Evolutionary conservation across 1,140 invertebrate genomes (phyloP), one percentile per base, ranked within the genome.

Genomic region (Zaprionus gabonicus): DNA sequence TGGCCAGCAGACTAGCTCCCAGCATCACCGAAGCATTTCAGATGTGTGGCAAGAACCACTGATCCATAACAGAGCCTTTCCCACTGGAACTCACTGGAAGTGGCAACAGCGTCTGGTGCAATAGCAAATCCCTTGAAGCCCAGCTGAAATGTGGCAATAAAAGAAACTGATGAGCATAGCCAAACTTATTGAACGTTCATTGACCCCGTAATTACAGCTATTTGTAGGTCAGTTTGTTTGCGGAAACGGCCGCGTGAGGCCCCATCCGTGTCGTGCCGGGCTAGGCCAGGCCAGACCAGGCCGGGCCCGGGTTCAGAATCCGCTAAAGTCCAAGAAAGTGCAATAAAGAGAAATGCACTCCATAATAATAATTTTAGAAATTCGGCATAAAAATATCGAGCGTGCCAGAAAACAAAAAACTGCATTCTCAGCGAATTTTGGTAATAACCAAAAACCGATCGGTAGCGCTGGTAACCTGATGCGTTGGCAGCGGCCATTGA

Each of bases 321-420:
- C 49, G 70, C 12, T 28, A 68, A 74, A 69, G 63, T 78, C 60
- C 75, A 74, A 65, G 44, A 66, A 79, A 79, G 65, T 86, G 82
- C 80, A 86, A 27, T 55, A 55, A 64, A 69, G 75, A 46, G 13
- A 67, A 72, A 46, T 46, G 56, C 62, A 51, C 69, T 67, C 68
- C 38, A 74, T 9, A 76, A 80, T 80, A 90, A 74, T 9, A 76
- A 80, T 80, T 88, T 85, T 88, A 64, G 76, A 69, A 82, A 90
- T 88, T 88, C 85, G 81, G 85, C 85, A 88, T 75, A 90, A 88
- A 84, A 85, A 85, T 88, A 70, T 82, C 76, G 81, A 88, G 81
- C 75, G 78, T 79, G 85, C 79, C 76, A 90, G 81, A 76, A 84
- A 81, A 17, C 15, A 64, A 63, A 78, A 51, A 66, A 78, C 46